Base-by-base conservation (phyloP, 2,888 invertebrate genomes). In the Clunio marinus region DNA sequence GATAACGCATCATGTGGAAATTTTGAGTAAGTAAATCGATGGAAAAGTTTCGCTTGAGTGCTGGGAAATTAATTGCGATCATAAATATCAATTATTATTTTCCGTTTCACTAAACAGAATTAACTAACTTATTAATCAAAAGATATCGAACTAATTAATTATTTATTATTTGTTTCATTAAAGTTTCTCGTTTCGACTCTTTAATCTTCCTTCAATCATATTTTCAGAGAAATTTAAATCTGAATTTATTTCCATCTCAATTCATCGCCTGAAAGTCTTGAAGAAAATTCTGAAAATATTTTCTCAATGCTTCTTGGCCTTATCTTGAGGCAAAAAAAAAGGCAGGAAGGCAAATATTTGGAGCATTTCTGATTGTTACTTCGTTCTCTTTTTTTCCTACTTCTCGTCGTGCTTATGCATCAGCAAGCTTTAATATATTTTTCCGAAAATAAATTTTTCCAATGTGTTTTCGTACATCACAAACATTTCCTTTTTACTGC, bases 1-100 rank as follows among this genome's bases (percentile, higher is more conserved):
- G 75, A 82, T 83, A 72, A 81, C 81, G 27, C 83, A 83, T 74
- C 82, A 82, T 51, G 78, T 84, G 45, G 82, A 83, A 75, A 82
- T 84, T 71, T 76, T 83, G 41, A 83, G 84, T 83, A 75, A 82
- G 81, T 76, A 51, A 51, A 17, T n/a, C 45, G 13, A 51, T 4
- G 20, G 8, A 20, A 20, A 20, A 20, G 22, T 20, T 20, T n/a
- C n/a, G 51, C 17, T 17, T n/a, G 15, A 41, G 41, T 15, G 41
- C 10, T 17, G 51, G 17, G 51, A 51, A 32, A 63, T 63, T 63
- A 25, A 63, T 63, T 27, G n/a, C 27, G 24, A 25, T 27, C 24
- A 63, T 63, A 63, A 63, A 63, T 63, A 63, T 63, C 46, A 63
- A 63, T 63, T 63, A 63, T 35, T 27, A 3, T 45, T 15, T 37